Percentiles rank a stretch among this genome's conserved stretches.
These are phyloP conservation scores for Linnaemya vulpina DNA, from an alignment of 2,888 invertebrate species.

Conservation along the genomic window DNA sequence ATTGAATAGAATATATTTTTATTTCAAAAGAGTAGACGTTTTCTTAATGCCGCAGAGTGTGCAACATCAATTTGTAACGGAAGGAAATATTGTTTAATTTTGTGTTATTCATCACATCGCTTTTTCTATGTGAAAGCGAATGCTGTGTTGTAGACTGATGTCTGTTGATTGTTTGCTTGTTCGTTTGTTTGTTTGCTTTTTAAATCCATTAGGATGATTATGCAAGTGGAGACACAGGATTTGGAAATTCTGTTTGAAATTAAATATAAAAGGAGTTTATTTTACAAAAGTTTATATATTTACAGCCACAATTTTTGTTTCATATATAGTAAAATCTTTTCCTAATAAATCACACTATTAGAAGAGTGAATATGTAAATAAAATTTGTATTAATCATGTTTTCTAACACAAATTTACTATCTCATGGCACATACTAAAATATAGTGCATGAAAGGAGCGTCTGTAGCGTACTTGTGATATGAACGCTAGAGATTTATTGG, in stretches of 20 bases:
- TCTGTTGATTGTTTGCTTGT: constrained; percentile 37
- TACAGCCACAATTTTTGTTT: too few species aligned
- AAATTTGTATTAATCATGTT: too few species aligned
- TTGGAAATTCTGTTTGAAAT: neutral
- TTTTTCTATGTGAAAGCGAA: constrained; percentile 11
- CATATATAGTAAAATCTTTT: too few species aligned
- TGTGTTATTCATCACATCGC: constrained; percentile 51
- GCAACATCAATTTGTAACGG: constrained; percentile 69
- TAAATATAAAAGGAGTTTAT: neutral
- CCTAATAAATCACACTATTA: too few species aligned
- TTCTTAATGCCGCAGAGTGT: constrained; percentile 57
- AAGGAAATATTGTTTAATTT: constrained; percentile 61
- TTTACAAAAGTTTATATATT: neutral
- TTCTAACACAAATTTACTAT: too few species aligned
- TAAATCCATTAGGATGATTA: constrained; percentile 40
- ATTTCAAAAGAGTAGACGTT: constrained; percentile 5
- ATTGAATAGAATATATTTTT: constrained; percentile 44
- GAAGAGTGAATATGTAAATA: too few species aligned
- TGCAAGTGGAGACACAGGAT: neutral
- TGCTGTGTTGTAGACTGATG: constrained; percentile 47
- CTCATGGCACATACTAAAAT: too few species aligned
- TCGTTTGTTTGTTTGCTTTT: neutral
- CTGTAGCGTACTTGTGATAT: too few species aligned
- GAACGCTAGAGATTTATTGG: too few species aligned
- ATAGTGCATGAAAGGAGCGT: too few species aligned